Conservation (phyloP, 2,113 vertebrate species). For the Stomatorhinus ivindoensis region DNA sequence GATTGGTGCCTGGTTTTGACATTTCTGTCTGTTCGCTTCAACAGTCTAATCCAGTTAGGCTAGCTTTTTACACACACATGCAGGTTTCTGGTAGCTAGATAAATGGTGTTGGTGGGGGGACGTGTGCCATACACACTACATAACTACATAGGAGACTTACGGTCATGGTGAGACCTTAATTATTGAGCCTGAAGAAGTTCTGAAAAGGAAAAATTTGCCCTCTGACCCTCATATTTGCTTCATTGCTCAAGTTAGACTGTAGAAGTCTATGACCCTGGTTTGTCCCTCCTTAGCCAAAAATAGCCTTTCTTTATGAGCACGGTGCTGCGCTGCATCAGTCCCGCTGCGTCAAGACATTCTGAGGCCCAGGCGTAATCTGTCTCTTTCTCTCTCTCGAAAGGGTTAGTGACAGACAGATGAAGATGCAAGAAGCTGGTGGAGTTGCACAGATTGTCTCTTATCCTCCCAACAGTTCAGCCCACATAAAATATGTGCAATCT, state of each 20-base stretch:
- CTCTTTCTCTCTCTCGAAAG: not conserved
- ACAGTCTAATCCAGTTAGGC: not conserved
- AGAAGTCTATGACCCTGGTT: not conserved
- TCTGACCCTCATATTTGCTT: not conserved
- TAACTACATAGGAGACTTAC: not conserved
- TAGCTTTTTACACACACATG: not conserved
- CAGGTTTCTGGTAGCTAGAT: not conserved
- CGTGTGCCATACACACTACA: not conserved
- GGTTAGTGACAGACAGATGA: not conserved
- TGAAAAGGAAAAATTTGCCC: not conserved
- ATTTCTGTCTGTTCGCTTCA: not conserved
- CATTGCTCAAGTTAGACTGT: not conserved
- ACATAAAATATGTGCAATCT: conserved; percentile 1
- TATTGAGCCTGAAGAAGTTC: not conserved
- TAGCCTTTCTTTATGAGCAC: not conserved
- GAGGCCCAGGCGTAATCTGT: not conserved
- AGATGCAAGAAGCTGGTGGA: not conserved
- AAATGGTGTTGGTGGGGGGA: not conserved
- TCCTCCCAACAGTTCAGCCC: conserved; percentile 2
- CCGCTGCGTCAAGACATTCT: not conserved
- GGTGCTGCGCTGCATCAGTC: not conserved
- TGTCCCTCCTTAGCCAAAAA: not conserved
- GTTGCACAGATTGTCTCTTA: not conserved
- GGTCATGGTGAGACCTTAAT: not conserved
- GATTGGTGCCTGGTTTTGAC: not conserved